Percentiles rank a stretch among this genome's conserved stretches.
phyloP scores from a whole-genome alignment of 2,797 vertebrate species.

The Lemur catta region DNA sequence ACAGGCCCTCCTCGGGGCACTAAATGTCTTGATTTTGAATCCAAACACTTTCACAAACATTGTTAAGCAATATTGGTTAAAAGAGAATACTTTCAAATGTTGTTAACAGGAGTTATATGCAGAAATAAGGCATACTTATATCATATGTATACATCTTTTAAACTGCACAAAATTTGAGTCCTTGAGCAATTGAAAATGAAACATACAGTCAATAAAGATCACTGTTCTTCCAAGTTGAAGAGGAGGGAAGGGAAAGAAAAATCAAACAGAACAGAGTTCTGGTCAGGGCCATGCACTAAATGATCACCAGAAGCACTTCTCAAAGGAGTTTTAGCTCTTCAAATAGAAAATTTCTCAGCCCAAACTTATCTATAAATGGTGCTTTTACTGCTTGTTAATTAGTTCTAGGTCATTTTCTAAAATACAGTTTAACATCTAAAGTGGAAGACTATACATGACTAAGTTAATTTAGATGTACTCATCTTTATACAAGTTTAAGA shows the following conservation, averaged over 20 bases:
- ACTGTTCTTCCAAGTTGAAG: background rate
- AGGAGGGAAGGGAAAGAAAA: background rate
- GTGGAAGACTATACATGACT: background rate
- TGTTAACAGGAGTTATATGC: background rate
- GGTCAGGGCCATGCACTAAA: background rate
- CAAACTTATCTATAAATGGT: background rate
- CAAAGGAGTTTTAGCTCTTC: background rate
- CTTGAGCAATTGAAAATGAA: background rate
- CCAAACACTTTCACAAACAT: background rate
- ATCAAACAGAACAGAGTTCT: background rate
- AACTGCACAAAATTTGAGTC: background rate
- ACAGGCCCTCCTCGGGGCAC: background rate
- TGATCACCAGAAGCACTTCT: background rate
- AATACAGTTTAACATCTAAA: slow-evolving; percentile 24
- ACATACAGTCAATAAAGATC: background rate
- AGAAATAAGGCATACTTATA: background rate
- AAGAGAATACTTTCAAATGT: background rate
- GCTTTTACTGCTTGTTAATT: background rate
- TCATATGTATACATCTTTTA: background rate
- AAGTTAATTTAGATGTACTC: background rate
- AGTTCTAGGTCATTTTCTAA: slow-evolving; percentile 26
- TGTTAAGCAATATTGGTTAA: background rate
- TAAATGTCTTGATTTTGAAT: background rate
- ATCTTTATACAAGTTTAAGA: background rate
- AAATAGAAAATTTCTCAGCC: background rate